These are phyloP conservation scores for Radopholus similis DNA, from an alignment of 1,140 invertebrate species.

Conservation along the genomic window DNA sequence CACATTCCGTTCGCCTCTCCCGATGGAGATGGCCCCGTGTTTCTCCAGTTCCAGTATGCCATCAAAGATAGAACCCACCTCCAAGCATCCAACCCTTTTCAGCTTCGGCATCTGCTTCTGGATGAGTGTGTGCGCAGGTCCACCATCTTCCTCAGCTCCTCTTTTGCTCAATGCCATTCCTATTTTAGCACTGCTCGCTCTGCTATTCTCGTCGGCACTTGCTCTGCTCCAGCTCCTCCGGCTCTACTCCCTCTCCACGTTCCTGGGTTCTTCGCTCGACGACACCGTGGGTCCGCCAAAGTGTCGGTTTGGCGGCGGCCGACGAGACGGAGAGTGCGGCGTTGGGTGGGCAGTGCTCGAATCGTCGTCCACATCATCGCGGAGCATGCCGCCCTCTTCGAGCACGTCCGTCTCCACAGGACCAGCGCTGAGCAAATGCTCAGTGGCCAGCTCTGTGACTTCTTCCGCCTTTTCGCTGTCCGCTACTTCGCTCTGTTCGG, in stretches of 20 bases:
- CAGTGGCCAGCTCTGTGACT: background rate
- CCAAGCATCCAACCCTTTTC: constrained; percentile 26
- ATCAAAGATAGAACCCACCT: background rate
- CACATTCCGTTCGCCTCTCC: constrained; percentile 46
- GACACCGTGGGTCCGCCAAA: constrained; percentile 43
- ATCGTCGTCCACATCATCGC: background rate
- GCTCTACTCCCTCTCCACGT: constrained; percentile 53
- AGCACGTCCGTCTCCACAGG: background rate
- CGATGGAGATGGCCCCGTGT: background rate
- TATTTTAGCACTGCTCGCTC: constrained; percentile 47
- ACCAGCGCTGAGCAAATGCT: background rate
- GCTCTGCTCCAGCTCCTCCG: constrained; percentile 49
- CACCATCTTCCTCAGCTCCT: background rate
- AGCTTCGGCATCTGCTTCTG: constrained; percentile 50
- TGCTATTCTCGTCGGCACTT: constrained; percentile 39
- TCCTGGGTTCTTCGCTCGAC: constrained; percentile 40
- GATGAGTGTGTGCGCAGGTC: constrained; percentile 50
- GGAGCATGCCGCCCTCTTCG: background rate
- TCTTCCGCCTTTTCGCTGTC: background rate
- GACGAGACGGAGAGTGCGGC: background rate
- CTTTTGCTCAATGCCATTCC: constrained; percentile 15
- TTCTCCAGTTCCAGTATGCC: constrained; percentile 1
- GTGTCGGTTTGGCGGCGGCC: constrained; percentile 1
- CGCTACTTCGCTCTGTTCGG: background rate
- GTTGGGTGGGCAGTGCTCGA: background rate